Evolutionary conservation across 2,888 invertebrate genomes (phyloP).

Genomic region (Apodemia duryi): DNA sequence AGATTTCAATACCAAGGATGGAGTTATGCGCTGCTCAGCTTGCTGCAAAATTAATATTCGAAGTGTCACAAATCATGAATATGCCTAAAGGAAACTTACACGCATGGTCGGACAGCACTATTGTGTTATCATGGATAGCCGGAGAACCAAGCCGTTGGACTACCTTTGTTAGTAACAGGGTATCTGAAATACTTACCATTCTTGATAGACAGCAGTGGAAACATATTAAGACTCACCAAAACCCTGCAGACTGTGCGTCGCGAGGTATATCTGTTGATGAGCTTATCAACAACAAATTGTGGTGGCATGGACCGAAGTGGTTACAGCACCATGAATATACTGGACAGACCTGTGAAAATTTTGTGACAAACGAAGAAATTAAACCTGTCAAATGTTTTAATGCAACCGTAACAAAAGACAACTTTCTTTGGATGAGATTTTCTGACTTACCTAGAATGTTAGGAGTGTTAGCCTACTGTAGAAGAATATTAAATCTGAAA

Average conservation of each 20-base stretch:
- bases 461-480: background rate
- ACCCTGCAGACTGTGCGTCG: conserved; percentile 33
- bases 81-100: conserved; percentile 18
- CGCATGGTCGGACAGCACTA: conserved; percentile 21
- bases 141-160: conserved; percentile 21
- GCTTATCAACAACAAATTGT: background rate
- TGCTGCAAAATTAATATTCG: conserved; percentile 6
- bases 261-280: background rate
- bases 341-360: background rate
- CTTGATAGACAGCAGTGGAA: conserved; percentile 20
- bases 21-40: conserved; percentile 15
- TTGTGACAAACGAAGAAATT: background rate
- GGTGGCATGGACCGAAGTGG: conserved; percentile 14
- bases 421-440: too few species aligned
- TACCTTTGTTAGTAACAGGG: conserved; percentile 27
- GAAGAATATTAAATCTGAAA: background rate
- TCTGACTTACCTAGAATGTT: background rate
- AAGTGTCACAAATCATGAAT: conserved; percentile 17
- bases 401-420: too few species aligned
- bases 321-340: background rate
- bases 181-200: conserved; percentile 29
- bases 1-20: conserved; percentile 19
- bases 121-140: conserved; percentile 23
- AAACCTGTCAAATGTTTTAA: background rate
- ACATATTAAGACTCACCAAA: conserved; percentile 29